Evolutionary conservation across 2,888 invertebrate genomes (phyloP).

Genomic region (Sepiola atlantica): DNA sequence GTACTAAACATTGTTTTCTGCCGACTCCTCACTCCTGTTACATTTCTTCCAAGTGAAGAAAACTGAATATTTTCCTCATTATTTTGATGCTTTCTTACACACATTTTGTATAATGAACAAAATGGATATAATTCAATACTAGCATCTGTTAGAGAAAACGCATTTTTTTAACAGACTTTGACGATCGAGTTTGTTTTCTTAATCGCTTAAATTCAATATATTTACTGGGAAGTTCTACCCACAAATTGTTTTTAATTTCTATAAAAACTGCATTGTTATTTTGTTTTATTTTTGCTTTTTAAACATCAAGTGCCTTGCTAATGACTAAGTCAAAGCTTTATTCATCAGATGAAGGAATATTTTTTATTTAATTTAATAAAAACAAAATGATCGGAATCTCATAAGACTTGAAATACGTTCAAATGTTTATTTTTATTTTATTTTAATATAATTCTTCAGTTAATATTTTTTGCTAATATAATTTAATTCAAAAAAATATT

Average conservation of each 20-base stretch:
- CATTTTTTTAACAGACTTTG: not conserved
- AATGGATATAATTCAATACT: not conserved
- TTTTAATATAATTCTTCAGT: not conserved
- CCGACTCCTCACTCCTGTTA: not conserved
- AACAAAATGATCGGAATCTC: too few species aligned
- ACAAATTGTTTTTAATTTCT: not conserved
- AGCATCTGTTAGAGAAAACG: not conserved
- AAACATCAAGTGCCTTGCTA: slow-evolving; percentile 19
- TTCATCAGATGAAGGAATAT: not conserved
- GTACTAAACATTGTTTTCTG: not conserved
- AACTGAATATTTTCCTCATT: not conserved
- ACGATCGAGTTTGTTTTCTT: not conserved
- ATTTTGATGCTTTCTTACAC: not conserved
- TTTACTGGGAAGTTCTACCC: not conserved
- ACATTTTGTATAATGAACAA: not conserved
- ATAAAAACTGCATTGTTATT: not conserved
- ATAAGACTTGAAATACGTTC: not conserved
- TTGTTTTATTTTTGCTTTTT: not conserved
- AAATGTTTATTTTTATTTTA: not conserved
- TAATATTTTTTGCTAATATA: not conserved
- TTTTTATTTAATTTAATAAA: too few species aligned
- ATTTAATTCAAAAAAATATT: not conserved
- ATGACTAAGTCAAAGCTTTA: not conserved
- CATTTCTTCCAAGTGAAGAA: not conserved
- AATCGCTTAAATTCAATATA: not conserved